Conservation (phyloP, 2,113 vertebrate genomes). For the Syngnathus floridae region DNA sequence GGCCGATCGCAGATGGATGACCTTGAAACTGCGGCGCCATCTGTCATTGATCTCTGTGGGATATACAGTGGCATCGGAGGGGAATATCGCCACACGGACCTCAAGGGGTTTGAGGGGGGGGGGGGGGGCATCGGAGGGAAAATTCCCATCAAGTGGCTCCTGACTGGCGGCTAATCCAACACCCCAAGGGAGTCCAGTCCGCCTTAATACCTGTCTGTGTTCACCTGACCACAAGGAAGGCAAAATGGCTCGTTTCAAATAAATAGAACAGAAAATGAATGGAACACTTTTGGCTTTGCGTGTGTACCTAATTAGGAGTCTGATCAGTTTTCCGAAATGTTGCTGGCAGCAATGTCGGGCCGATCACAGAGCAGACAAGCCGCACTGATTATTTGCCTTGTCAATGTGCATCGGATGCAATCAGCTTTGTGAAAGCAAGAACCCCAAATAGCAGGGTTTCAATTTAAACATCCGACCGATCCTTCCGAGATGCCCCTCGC, state of each 20-base stretch:
- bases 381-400: conserved; percentile 32
- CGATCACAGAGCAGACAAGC: conserved; percentile 5
- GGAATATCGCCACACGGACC: not conserved
- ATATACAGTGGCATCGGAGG: conserved; percentile 7
- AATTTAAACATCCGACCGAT: conserved; percentile 28
- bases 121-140: conserved; percentile 18
- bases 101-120: conserved; percentile 13
- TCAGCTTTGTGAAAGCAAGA: conserved; percentile 10
- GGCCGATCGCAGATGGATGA: conserved; percentile 22
- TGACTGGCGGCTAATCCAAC: conserved; percentile 3
- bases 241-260: not conserved
- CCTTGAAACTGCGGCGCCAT: conserved; percentile 23
- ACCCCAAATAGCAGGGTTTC: conserved; percentile 37
- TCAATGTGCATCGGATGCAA: conserved; percentile 1
- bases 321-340: not conserved
- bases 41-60: conserved; percentile 28
- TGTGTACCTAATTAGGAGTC: not conserved
- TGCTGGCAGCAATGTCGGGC: conserved; percentile 6
- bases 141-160: not conserved
- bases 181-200: conserved; percentile 1
- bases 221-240: not conserved
- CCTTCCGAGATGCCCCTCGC: not conserved
- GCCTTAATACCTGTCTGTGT: conserved; percentile 4
- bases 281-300: not conserved
- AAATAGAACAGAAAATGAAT: not conserved